phyloP scores from a whole-genome alignment of 1,140 invertebrate genomes.

The Hycleus cichorii region DNA sequence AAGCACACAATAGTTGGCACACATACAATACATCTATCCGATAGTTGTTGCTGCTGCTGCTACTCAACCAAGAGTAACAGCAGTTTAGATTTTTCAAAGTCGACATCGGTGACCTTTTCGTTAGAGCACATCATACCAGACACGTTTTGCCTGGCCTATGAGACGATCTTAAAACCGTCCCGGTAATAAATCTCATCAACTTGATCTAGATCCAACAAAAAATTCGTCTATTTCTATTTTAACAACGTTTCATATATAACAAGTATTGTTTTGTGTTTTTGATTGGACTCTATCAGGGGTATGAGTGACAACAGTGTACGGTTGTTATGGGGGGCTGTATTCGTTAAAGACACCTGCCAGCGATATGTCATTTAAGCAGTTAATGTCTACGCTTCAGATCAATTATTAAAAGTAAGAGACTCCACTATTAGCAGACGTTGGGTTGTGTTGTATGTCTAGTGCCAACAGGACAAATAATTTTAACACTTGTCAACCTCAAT shows the following conservation, averaged over 20 bases:
- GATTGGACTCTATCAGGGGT: conserved; percentile 1
- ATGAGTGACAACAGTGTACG: conserved; percentile 8
- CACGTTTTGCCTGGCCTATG: not conserved
- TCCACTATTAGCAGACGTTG: conserved; percentile 19
- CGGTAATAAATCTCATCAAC: no score
- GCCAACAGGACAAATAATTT: conserved; percentile 22
- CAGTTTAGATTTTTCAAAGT: conserved; percentile 7
- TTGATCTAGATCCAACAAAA: no score
- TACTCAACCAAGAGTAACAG: no score
- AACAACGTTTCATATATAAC: no score
- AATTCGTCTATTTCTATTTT: no score
- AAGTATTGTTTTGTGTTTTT: not conserved
- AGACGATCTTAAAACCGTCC: no score
- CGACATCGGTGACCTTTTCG: conserved; percentile 16
- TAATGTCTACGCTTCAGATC: conserved; percentile 17
- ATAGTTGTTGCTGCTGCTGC: not conserved
- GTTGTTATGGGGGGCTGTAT: not conserved
- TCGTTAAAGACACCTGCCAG: conserved; percentile 8
- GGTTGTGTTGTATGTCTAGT: conserved; percentile 7
- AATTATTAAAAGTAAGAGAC: conserved; percentile 16
- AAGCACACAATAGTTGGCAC: conserved; percentile 11
- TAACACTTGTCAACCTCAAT: conserved; percentile 20
- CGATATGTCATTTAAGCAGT: conserved; percentile 16
- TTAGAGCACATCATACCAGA: not conserved
- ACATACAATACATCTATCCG: conserved; percentile 10